Conservation (phyloP, 2,797 vertebrate species). For the Myotis daubentonii region DNA sequence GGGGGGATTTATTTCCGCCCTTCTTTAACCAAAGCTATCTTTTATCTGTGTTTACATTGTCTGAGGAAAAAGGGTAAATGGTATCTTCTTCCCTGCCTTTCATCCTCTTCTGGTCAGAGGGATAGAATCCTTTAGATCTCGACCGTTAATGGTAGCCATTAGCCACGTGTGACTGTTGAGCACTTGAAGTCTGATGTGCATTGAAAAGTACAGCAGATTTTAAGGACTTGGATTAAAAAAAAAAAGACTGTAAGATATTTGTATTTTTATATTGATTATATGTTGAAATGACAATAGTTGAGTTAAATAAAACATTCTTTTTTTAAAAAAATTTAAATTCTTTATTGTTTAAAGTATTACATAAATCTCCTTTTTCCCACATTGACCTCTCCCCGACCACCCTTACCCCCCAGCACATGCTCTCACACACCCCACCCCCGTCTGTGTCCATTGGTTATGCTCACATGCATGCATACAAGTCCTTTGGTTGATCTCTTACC, state of each 20-base stretch:
- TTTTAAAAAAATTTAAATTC: too few species aligned
- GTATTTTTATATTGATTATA: background rate
- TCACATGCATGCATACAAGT: too few species aligned
- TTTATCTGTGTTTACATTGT: slow-evolving; percentile 1
- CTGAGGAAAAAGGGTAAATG: background rate
- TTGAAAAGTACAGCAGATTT: background rate
- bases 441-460: too few species aligned
- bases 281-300: background rate
- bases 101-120: background rate
- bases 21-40: background rate
- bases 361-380: too few species aligned
- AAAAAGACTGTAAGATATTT: background rate
- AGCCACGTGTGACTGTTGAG: background rate
- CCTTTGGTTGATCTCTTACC: too few species aligned
- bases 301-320: background rate
- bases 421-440: too few species aligned
- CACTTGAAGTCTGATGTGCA: background rate
- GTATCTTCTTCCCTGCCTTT: background rate
- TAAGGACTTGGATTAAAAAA: background rate
- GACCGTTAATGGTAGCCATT: background rate
- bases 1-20: background rate
- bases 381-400: too few species aligned
- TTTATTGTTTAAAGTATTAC: too few species aligned
- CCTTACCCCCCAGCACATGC: too few species aligned
- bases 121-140: background rate